Base-by-base conservation (phyloP, 2,888 invertebrate genomes). In the Apodemia mormo region DNA sequence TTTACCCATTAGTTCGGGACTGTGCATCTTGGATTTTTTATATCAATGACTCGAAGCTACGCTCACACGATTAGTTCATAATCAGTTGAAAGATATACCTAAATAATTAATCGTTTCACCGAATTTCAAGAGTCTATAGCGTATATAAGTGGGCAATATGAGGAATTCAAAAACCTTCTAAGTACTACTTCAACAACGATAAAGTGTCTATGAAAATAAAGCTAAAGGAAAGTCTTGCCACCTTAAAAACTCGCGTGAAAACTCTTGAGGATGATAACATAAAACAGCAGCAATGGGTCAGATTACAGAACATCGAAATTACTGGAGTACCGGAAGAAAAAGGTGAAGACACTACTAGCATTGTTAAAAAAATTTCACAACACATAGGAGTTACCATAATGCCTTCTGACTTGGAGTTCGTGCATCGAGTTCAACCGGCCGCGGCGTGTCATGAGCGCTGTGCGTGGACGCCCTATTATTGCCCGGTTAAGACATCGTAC, bases 221-320 rank as follows among this genome's bases (percentile, higher is more conserved):
- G 7, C 56, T 56, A 29, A 22, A 29, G 22, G 56, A 56, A 29
- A 10, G 29, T 29, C 29, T 29, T 9, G 9, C 10, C 9, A 29
- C 29, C 29, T 8, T 56, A 56, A 29, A 56, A 29, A 1, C 29
- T 22, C 56, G 56, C 5, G 29, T 29, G 8, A 56, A 56, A 9
- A 22, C 10, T 29, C 56, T 56, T 29, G 56, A 56, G 29, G 56
- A 56, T 4, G 56, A 56, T 3, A 22, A 29, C 56, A 29, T 10
- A 2, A 61, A 68, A 45, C 71, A 73, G 45, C 66, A 73, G 6
- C 69, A 74, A 68, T 73, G 70, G 73, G 72, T 70, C 10, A 56
- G 72, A 29, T 30, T 71, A 7, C 70, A 73, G 54, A 75, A 71
- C 61, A 37, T 73, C 6, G 73, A 74, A 67, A 72, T 74, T 9